These are phyloP conservation scores for Atta texana DNA, from an alignment of 1,140 invertebrate genomes.

Conservation along the genomic window DNA sequence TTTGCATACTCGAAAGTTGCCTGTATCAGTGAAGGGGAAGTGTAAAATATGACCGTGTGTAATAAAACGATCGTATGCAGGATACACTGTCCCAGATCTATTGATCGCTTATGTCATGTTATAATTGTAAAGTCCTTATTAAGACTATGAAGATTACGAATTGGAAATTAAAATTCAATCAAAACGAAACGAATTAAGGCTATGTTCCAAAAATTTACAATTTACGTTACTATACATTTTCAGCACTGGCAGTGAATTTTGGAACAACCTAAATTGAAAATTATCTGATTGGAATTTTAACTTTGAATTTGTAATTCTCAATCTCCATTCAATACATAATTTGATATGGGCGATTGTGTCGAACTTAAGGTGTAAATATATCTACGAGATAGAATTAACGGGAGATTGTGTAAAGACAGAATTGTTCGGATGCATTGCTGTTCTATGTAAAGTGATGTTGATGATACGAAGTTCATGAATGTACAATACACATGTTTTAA, in stretches of 20 bases:
- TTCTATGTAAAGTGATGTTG: constrained; percentile 21
- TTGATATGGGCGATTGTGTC: not conserved
- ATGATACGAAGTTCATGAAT: not conserved
- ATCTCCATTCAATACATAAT: too few species aligned
- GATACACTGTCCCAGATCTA: not conserved
- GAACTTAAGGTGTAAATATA: constrained; percentile 43
- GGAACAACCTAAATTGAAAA: too few species aligned
- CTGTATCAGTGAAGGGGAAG: not conserved
- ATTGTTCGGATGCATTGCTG: not conserved
- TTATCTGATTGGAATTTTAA: too few species aligned
- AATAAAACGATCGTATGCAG: not conserved
- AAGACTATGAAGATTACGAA: too few species aligned
- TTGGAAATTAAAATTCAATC: too few species aligned
- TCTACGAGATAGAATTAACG: not conserved
- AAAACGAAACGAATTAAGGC: too few species aligned
- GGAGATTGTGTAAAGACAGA: not conserved
- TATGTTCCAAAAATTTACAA: too few species aligned
- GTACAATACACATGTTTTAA: constrained; percentile 23
- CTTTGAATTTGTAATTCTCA: too few species aligned
- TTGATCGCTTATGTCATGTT: not conserved
- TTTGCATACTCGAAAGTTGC: constrained; percentile 8
- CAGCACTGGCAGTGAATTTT: too few species aligned
- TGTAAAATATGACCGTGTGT: constrained; percentile 38
- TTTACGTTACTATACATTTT: too few species aligned
- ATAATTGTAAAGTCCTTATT: not conserved